phyloP scores from a whole-genome alignment of 1,140 invertebrate genomes.

The Centruroides vittatus region DNA sequence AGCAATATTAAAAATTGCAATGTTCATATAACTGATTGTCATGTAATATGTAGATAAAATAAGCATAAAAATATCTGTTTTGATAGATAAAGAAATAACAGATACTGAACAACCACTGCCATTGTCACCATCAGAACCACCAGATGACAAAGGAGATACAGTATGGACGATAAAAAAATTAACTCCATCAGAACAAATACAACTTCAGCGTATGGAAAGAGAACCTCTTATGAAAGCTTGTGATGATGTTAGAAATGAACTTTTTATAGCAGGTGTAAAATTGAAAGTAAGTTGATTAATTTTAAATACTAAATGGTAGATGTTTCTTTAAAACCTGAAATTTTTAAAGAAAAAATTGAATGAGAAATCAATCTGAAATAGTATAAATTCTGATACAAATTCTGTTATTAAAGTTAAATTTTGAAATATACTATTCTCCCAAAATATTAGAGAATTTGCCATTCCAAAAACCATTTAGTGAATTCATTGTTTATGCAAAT shows the following conservation, averaged over 20 bases:
- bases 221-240: slow-evolving; percentile 49
- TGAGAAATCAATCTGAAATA: too few species aligned
- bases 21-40: too few species aligned
- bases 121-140: slow-evolving; percentile 3
- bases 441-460: too few species aligned
- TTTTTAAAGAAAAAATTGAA: too few species aligned
- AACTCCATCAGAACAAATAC: slow-evolving; percentile 20
- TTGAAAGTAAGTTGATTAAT: slow-evolving; percentile 20
- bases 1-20: too few species aligned
- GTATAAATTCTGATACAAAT: too few species aligned
- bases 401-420: too few species aligned
- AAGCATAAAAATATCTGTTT: background rate
- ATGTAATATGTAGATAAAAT: background rate
- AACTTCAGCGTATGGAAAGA: slow-evolving; percentile 21
- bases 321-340: background rate
- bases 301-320: background rate
- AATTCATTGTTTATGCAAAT: too few species aligned
- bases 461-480: too few species aligned
- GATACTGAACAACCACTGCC: background rate
- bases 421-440: too few species aligned
- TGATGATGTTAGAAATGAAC: slow-evolving; percentile 48
- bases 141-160: slow-evolving; percentile 3
- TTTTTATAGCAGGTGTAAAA: slow-evolving; percentile 43
- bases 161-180: slow-evolving; percentile 3
- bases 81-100: background rate